These are phyloP conservation scores for Nemotelus nigrinus DNA, from an alignment of 2,888 invertebrate species.

Conservation along the genomic window DNA sequence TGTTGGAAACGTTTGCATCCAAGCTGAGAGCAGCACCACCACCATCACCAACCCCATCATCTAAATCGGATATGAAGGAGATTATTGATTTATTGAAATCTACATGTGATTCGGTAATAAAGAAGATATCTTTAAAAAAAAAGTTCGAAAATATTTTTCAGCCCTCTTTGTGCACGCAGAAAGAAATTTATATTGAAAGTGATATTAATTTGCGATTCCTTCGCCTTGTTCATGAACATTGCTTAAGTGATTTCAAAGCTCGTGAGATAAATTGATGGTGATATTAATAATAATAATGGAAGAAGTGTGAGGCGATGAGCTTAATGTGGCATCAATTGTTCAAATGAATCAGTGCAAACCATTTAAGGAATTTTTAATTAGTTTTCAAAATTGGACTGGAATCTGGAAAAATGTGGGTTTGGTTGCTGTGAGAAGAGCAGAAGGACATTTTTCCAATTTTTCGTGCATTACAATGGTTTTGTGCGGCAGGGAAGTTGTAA, in stretches of 20 bases:
- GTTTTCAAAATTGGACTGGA: no score
- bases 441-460: no score
- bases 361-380: no score
- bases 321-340: no score
- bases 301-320: no score
- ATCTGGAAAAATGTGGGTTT: no score
- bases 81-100: not conserved
- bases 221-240: not conserved
- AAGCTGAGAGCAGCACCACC: not conserved
- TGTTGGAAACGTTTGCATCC: slow-evolving; percentile 2
- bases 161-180: not conserved
- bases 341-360: no score
- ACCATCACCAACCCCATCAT: not conserved
- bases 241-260: not conserved
- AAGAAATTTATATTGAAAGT: slow-evolving; percentile 11
- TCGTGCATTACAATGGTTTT: no score
- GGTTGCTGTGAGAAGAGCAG: no score
- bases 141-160: not conserved
- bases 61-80: not conserved
- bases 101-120: slow-evolving; percentile 20
- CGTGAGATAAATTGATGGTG: not conserved
- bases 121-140: not conserved
- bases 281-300: no score
- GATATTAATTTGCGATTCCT: not conserved
- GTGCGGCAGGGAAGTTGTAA: no score